A percentile compares a stretch with the other conserved stretches of the same genome.
phyloP scores from a whole-genome alignment of 2,113 vertebrate genomes.

The Heterocephalus glaber region DNA sequence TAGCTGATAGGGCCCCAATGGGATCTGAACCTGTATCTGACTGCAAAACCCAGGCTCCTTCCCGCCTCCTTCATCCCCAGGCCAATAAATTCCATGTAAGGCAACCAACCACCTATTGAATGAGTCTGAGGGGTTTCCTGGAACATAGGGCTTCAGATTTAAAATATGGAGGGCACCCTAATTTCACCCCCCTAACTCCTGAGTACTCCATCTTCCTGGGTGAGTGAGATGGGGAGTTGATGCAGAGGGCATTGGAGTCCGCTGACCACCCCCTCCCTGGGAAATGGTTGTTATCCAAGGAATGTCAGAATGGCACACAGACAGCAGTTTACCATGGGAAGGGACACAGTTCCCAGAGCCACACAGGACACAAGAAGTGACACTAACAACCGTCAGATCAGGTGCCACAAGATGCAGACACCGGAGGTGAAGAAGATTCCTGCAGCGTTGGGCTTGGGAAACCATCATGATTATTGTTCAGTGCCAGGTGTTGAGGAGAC shows the following conservation, averaged over 20 bases:
- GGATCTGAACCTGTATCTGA: neutral
- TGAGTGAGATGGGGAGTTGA: neutral
- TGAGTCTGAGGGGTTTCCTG: neutral
- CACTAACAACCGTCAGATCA: neutral
- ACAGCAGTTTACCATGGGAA: neutral
- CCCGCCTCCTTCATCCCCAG: neutral
- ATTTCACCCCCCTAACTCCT: neutral
- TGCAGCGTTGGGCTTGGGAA: neutral
- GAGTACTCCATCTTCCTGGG: neutral
- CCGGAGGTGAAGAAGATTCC: neutral
- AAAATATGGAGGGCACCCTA: neutral
- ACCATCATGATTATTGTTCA: rapidly evolving
- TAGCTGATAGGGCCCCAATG: rapidly evolving
- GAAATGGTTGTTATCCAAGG: neutral
- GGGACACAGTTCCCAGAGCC: neutral
- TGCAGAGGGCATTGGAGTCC: neutral
- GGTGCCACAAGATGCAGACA: neutral
- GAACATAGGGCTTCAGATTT: neutral
- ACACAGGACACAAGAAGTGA: neutral
- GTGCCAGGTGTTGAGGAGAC: neutral
- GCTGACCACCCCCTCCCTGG: neutral
- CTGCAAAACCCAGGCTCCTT: neutral
- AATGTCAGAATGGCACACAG: neutral
- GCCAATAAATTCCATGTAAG: neutral
- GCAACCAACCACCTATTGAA: neutral